Conservation (phyloP, 2,797 vertebrate species). For the Melanotaenia trifasciata region DNA sequence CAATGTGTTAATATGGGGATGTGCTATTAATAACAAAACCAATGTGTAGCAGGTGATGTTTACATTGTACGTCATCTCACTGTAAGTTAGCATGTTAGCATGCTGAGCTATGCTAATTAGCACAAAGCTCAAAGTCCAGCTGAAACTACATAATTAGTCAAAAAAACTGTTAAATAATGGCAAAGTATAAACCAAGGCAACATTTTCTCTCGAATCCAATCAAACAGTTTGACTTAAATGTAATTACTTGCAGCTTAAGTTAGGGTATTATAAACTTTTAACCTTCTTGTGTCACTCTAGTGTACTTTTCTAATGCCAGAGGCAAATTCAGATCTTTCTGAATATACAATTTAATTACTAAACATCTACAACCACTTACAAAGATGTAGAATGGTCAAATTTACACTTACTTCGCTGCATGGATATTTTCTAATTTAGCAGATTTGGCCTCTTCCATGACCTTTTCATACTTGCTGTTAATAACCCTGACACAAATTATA, state of each 20-base stretch:
- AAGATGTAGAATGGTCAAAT: slow-evolving; percentile 5
- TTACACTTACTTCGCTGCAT: slow-evolving; percentile 3
- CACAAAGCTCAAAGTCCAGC: too few species aligned
- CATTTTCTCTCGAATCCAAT: slow-evolving; percentile 1
- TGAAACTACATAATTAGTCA: too few species aligned
- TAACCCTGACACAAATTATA: slow-evolving; percentile 12
- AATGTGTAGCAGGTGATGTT: too few species aligned
- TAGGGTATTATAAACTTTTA: not conserved
- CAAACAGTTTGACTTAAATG: not conserved
- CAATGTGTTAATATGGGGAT: not conserved
- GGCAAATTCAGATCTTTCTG: slow-evolving; percentile 3
- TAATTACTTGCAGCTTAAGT: not conserved
- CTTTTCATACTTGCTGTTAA: slow-evolving; percentile 13
- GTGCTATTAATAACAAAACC: not conserved
- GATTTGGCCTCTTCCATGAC: slow-evolving; percentile 9
- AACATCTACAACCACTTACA: slow-evolving; percentile 7
- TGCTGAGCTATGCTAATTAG: not conserved
- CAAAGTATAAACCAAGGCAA: not conserved
- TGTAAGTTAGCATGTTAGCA: not conserved
- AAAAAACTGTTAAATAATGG: too few species aligned
- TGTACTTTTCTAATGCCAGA: not conserved
- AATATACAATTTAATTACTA: slow-evolving; percentile 7
- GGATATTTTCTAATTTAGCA: slow-evolving; percentile 22
- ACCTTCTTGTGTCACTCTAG: not conserved
- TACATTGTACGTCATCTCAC: too few species aligned